Evolutionary conservation across 2,797 vertebrate genomes (phyloP).

Genomic region (Orientallactaga sibirica): DNA sequence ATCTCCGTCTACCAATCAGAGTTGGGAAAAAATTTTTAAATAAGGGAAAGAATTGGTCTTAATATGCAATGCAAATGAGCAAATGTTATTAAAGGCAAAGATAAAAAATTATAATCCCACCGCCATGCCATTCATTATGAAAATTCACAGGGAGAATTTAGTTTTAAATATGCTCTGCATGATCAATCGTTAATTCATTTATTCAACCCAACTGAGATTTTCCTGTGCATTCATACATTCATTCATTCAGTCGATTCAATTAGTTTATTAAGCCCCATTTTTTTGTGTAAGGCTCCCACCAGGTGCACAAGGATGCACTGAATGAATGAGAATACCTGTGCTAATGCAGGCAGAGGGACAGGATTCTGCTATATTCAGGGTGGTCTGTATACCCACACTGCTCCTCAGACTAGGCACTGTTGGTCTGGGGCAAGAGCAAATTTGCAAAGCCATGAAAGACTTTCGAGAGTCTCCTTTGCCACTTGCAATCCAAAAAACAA

Average conservation of each 20-base stretch:
- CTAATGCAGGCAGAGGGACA: fast-evolving
- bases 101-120: slow-evolving; percentile 51
- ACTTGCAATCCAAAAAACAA: no score
- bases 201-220: slow-evolving; percentile 48
- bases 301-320: not conserved
- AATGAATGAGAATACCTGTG: not conserved
- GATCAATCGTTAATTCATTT: slow-evolving; percentile 30
- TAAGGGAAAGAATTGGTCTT: slow-evolving; percentile 24
- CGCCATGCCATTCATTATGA: slow-evolving; percentile 50
- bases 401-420: not conserved
- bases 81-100: slow-evolving; percentile 63
- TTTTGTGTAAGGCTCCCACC: not conserved
- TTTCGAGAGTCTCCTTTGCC: no score
- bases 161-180: slow-evolving; percentile 43
- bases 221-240: not conserved
- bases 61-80: slow-evolving; percentile 55
- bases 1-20: slow-evolving; percentile 37
- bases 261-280: not conserved
- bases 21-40: not conserved
- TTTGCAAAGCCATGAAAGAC: no score
- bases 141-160: slow-evolving; percentile 57
- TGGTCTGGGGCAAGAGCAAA: not conserved
- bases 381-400: fast-evolving
- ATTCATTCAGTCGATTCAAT: not conserved
- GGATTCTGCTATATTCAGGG: not conserved